Evolutionary conservation across 1,140 invertebrate species (phyloP), one percentile per base, ranked within the genome.

Genomic region (Drosophila micromelanica): DNA sequence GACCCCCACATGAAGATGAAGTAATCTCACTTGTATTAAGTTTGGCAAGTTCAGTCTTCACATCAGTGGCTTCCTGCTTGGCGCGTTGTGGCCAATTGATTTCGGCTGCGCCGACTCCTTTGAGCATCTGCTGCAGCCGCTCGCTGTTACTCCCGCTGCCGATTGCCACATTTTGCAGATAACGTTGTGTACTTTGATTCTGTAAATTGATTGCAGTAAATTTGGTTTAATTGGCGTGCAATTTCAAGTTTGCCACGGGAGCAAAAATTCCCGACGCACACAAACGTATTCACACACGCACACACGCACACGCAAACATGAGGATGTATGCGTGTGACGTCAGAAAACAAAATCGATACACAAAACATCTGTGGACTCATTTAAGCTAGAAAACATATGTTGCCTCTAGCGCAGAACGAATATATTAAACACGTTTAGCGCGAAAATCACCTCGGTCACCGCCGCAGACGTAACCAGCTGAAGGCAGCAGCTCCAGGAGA

Each of bases 91-190:
- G 78, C 91, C 90, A 92, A 37, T 55, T 78, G 7, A 74, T 57
- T 30, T 76, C 82, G 1, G 72, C 57, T 23, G 71, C 46, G 5
- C 74, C 72, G 5, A 69, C 61, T n/a, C 78, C 91, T 49, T 91
- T 91, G n/a, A 92, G 75, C 40, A 92, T 90, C 59, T 92, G 89
- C 23, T 86, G 80, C 49, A 92, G 48, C 12, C 90, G 74, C 9
- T 90, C 86, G 23, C 57, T 69, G 54, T 68, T 82, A 23, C 15
- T 55, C 1, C 49, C 30, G 20, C 11, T 76, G 42, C 30, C 55
- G 27, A 68, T 61, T 15, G 70, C 78, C 6, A 57, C 61, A 69
- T 73, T 72, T 6, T 72, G 69, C 27, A 89, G 76, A 84, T 89
- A 89, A 63, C 62, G 84, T 8, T 52, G 65, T 27, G 76, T 55